Evolutionary conservation across 1,140 invertebrate species (phyloP), one percentile per base, ranked within the genome.

Genomic region (Arctopsyche grandis): DNA sequence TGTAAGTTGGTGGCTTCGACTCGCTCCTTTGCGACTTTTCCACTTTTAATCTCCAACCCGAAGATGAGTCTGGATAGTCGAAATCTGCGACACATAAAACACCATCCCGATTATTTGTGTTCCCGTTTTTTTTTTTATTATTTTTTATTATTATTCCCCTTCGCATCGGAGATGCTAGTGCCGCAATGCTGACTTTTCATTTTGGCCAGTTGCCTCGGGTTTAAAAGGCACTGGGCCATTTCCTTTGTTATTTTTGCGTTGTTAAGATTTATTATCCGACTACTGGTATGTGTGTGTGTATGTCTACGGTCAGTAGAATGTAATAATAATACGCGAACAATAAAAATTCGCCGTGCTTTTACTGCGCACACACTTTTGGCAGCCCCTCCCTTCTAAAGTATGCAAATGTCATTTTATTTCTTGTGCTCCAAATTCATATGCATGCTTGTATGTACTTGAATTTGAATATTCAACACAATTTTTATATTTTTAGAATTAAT

Each of bases 241-340:
- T 82, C 81, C 81, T 82, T 82, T 82, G 81, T 82, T 80, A 80
- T 80, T 80, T 82, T 82, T 82, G 76, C 79, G 77, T 79, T 76
- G 74, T 78, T 80, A 75, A 80, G 81, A 82, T 82, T 82, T 82
- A 82, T 82, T 80, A 79, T 82, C 69, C 56, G 76, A 69, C 46
- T 78, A 26, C 21, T 12, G 24, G 24, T 5, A 10, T 60, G 56
- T 19, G 16, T 60, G 16, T n/a, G 56, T 60, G 16, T 60, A 4
- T 4, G 52, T 73, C 63, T 79, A 79, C 78, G 80, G 78, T 79
- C 78, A 79, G 69, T 52, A 75, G 73, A 78, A 81, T 79, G 74
- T 74, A 81, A 81, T 77, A 77, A 81, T 79, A 77, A 77, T n/a
- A 58, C 22, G 16, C n/a, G 24, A 46, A 26, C 38, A 52, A 12